Percentiles rank a stretch among this genome's conserved stretches.
Conservation (phyloP, 2,797 vertebrate genomes). For the Trichosurus vulpecula region DNA sequence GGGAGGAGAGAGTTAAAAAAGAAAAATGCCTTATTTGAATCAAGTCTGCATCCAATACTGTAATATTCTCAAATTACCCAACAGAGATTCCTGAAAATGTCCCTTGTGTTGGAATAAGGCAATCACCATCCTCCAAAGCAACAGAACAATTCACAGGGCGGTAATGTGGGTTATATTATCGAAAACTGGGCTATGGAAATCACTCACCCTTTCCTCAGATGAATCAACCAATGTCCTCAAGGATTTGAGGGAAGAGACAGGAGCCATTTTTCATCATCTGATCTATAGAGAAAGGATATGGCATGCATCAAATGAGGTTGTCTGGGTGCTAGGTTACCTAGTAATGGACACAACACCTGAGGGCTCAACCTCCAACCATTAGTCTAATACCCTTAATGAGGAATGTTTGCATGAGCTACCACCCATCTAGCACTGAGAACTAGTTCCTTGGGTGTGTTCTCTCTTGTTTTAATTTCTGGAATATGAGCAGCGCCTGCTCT, state of each 20-base stretch:
- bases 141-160: constrained; percentile 52
- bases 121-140: constrained; percentile 42
- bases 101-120: constrained; percentile 51
- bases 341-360: background rate
- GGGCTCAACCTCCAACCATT: background rate
- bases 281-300: background rate
- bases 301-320: constrained; percentile 26
- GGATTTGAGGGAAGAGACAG: background rate
- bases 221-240: constrained; percentile 38
- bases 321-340: background rate
- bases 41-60: constrained; percentile 54
- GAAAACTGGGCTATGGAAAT: constrained; percentile 61
- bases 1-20: constrained; percentile 22
- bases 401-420: background rate
- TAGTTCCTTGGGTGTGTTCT: background rate
- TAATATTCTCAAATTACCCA: constrained; percentile 72
- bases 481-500: background rate
- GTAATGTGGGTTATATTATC: constrained; percentile 44
- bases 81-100: constrained; percentile 65
- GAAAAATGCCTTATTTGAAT: constrained; percentile 49
- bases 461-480: background rate
- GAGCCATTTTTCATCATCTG: constrained; percentile 33
- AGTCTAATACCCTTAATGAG: constrained; percentile 1
- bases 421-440: background rate
- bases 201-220: constrained; percentile 37